Percentiles rank a stretch among this genome's conserved stretches.
These are phyloP conservation scores for Drosophila parthenogenetica DNA, from an alignment of 2,888 invertebrate species.

Conservation along the genomic window DNA sequence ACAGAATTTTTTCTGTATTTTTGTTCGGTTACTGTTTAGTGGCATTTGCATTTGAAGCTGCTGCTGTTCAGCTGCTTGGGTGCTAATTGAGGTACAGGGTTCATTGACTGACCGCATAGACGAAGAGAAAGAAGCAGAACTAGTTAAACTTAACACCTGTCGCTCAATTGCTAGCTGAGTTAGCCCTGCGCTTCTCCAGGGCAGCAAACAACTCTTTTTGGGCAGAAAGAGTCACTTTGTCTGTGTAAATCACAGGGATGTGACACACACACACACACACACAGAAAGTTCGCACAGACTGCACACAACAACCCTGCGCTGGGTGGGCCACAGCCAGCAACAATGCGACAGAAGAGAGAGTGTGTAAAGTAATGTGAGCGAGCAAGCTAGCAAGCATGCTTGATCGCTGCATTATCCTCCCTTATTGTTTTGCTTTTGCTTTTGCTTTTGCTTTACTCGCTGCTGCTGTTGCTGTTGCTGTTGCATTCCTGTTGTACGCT, in stretches of 20 bases:
- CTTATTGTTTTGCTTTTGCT: slow-evolving; percentile 36
- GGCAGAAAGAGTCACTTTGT: slow-evolving; percentile 3
- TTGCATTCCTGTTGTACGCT: slow-evolving; percentile 49
- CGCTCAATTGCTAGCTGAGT: slow-evolving; percentile 11
- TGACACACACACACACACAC: not conserved
- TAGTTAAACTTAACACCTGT: slow-evolving; percentile 65
- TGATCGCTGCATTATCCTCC: slow-evolving; percentile 59
- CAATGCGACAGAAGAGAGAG: slow-evolving; percentile 3
- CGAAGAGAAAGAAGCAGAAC: slow-evolving; percentile 40
- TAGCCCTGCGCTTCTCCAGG: not conserved
- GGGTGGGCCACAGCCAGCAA: slow-evolving; percentile 34
- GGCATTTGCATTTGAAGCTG: slow-evolving; percentile 29
- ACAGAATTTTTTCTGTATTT: not conserved
- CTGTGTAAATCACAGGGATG: slow-evolving; percentile 20
- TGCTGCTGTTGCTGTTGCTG: slow-evolving; percentile 30
- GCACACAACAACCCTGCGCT: slow-evolving; percentile 32
- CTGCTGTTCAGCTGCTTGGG: slow-evolving; percentile 23
- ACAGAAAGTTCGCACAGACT: slow-evolving; percentile 9
- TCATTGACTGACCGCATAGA: slow-evolving; percentile 66
- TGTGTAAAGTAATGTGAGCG: not conserved
- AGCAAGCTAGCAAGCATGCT: slow-evolving; percentile 4
- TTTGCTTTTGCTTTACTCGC: slow-evolving; percentile 20
- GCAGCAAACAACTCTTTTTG: slow-evolving; percentile 5
- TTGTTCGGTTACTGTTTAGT: not conserved
- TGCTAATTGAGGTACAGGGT: slow-evolving; percentile 57